phyloP scores from a whole-genome alignment of 2,888 invertebrate genomes.

The Hirtodrosophila duncani region DNA sequence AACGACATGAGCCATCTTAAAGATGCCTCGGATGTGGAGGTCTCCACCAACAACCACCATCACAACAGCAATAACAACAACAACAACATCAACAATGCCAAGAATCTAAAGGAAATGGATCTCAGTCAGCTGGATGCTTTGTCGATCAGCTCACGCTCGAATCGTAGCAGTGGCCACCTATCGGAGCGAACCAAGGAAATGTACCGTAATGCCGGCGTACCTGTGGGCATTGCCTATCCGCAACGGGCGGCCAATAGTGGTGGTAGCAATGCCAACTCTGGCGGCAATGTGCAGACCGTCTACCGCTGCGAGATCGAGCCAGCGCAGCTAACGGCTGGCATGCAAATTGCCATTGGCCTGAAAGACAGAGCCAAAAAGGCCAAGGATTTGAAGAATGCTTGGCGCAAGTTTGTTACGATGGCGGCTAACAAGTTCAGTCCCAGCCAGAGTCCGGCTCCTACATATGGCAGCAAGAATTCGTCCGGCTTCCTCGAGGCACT shows the following conservation, averaged over 20 bases:
- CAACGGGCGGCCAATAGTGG: constrained; percentile 64
- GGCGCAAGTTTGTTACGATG: constrained; percentile 78
- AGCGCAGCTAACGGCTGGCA: constrained; percentile 76
- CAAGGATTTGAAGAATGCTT: constrained; percentile 78
- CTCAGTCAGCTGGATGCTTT: constrained; percentile 75
- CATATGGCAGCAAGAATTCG: constrained; percentile 63
- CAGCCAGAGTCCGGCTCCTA: constrained; percentile 75
- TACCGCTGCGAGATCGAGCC: constrained; percentile 78
- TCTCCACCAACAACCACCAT: too few relatives aligned
- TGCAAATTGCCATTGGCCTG: constrained; percentile 78
- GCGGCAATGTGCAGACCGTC: constrained; percentile 75
- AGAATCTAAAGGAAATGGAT: constrained; percentile 61
- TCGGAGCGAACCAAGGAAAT: constrained; percentile 77
- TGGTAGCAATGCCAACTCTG: constrained; percentile 27
- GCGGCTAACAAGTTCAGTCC: constrained; percentile 78
- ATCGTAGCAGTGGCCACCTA: constrained; percentile 75
- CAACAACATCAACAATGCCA: constrained; percentile 49
- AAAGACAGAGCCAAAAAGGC: constrained; percentile 78
- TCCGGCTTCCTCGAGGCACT: constrained; percentile 64
- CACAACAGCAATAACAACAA: constrained; percentile 33
- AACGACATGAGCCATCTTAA: constrained; percentile 24
- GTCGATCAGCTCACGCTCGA: constrained; percentile 76
- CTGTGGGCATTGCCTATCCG: constrained; percentile 76
- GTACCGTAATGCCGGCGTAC: constrained; percentile 76
- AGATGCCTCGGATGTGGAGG: constrained; percentile 33